Evolutionary conservation across 2,888 invertebrate genomes (phyloP), one percentile per base, ranked within the genome.

Genomic region (Athrips mouffetella): DNA sequence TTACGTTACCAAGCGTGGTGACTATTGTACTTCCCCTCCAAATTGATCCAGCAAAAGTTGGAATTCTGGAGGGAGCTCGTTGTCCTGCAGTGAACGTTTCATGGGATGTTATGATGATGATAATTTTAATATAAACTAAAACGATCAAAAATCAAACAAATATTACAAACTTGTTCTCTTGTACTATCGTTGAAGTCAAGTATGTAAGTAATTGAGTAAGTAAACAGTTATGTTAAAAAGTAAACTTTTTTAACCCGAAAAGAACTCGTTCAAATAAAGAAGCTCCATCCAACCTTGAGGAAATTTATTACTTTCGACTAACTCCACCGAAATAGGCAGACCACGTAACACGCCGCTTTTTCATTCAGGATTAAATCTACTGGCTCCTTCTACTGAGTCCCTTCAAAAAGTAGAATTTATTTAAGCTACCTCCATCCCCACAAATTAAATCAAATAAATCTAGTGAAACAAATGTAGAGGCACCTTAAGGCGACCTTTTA

Each of bases 401-500:
- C 44, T 30, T 30, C 13, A 40, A 45, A 45, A 45, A 33, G 23
- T 20, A 13, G 25, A 37, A 39, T 21, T 47, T 47, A 37, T 47
- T 13, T 23, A 35, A 18, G 21, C 7, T 18, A 37, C 11, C 47
- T 41, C 44, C 18, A 37, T 47, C 37, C 37, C 47, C 55, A 53
- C 39, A 25, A 54, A 50, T 44, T 41, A 47, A 30, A 46, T 47
- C 52, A 44, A 44, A 50, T 50, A 50, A 50, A 50, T 50, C 52
- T 49, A 58, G 48, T 57, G 50, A 51, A 53, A 51, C 53, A 56
- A 56, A 62, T 71, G 62, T 68, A 68, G 67, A 73, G 69, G 68
- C 65, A 65, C 66, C 72, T 65, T 57, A 63, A 57, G 47, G 65
- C 62, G 61, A 61, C 67, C 66, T 65, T 70, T 68, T 61, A 69